Conservation (phyloP, 2,797 vertebrate genomes). For the Epinephelus awoara region DNA sequence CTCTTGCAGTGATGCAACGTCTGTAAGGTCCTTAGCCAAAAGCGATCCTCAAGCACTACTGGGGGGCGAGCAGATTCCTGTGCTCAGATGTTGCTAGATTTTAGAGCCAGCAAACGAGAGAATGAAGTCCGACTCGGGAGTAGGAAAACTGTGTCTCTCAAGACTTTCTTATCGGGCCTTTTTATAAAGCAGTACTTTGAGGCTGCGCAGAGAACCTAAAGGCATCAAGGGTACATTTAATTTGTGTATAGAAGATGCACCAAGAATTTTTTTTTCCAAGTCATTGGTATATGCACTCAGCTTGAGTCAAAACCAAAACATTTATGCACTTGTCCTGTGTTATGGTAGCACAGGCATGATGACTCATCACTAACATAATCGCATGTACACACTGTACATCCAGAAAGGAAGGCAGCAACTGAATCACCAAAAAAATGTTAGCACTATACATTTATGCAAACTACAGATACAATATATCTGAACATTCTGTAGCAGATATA, state of each 20-base stretch:
- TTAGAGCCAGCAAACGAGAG: constrained; percentile 30
- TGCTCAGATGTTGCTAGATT: constrained; percentile 45
- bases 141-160: constrained; percentile 33
- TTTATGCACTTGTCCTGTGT: neutral
- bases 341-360: neutral
- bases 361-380: constrained; percentile 23
- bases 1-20: constrained; percentile 79
- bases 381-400: constrained; percentile 37
- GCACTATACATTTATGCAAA: no score
- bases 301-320: constrained; percentile 20
- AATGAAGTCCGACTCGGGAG: constrained; percentile 19
- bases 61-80: constrained; percentile 55
- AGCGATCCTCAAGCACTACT: constrained; percentile 49
- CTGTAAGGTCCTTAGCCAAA: constrained; percentile 61
- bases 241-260: constrained; percentile 1
- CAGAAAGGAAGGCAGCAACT: constrained; percentile 17
- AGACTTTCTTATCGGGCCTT: constrained; percentile 20
- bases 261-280: constrained; percentile 25
- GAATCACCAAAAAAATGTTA: no score
- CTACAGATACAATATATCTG: no score
- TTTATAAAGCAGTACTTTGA: constrained; percentile 19
- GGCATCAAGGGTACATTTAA: neutral
- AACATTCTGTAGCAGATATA: no score
- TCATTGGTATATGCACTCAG: constrained; percentile 9
- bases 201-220: constrained; percentile 16